phyloP scores from a whole-genome alignment of 2,797 vertebrate species.

The Pteropus rufus region DNA sequence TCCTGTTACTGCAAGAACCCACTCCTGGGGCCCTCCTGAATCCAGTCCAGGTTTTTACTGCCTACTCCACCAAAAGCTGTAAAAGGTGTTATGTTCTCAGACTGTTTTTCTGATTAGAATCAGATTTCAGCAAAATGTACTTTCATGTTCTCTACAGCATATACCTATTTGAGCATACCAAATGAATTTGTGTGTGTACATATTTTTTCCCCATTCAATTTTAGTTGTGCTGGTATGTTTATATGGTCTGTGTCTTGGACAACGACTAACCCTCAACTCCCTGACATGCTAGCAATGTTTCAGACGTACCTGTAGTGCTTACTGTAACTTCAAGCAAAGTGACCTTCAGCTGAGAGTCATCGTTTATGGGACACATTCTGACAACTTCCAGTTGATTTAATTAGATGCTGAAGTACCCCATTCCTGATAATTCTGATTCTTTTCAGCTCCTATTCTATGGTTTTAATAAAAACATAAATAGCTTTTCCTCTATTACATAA shows the following conservation, averaged over 20 bases:
- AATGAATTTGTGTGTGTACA: too few species aligned
- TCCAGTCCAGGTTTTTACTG: slow-evolving; percentile 67
- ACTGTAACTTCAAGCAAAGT: not conserved
- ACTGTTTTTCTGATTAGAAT: not conserved
- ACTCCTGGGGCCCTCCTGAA: not conserved
- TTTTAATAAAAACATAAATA: not conserved
- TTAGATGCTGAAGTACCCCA: not conserved
- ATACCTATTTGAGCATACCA: not conserved
- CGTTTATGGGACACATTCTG: not conserved
- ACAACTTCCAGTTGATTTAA: not conserved
- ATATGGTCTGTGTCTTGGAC: not conserved
- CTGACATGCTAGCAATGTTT: not conserved
- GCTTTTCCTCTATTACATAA: not conserved
- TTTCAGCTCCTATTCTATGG: not conserved
- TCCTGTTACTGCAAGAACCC: not conserved
- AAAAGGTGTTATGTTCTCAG: not conserved
- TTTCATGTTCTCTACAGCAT: not conserved
- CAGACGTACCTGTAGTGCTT: not conserved
- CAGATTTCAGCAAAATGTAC: not conserved
- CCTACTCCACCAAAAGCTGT: not conserved
- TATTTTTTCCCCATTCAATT: too few species aligned
- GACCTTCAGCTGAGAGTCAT: not conserved
- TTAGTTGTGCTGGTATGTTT: not conserved
- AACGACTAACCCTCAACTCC: not conserved
- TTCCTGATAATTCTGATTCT: not conserved